Conservation (phyloP, 2,888 invertebrate species). For the Ceraclea dissimilis region DNA sequence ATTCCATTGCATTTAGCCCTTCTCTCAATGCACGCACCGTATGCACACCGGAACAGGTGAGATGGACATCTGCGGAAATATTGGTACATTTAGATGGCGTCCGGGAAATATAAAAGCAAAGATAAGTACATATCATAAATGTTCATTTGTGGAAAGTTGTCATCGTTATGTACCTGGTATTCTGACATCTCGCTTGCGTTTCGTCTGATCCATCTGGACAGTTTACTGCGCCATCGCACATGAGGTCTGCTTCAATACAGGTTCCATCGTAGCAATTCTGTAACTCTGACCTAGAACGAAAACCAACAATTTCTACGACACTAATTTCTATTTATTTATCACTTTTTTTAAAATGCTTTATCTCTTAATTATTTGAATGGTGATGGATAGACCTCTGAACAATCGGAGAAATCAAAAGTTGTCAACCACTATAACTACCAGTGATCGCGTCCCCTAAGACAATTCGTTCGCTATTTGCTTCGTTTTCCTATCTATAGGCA, state of each 20-base stretch:
- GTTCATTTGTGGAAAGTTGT: too few species aligned
- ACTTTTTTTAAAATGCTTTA: not conserved
- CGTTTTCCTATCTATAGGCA: too few species aligned
- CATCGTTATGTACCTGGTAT: not conserved
- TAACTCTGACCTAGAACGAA: constrained; percentile 40
- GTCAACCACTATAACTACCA: too few species aligned
- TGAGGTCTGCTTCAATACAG: constrained; percentile 47
- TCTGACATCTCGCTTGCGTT: constrained; percentile 30
- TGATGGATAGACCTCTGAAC: too few species aligned
- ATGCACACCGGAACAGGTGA: constrained; percentile 40
- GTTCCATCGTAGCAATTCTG: constrained; percentile 61
- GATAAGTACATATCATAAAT: too few species aligned
- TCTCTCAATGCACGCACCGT: constrained; percentile 45
- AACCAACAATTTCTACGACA: too few species aligned
- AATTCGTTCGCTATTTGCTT: too few species aligned
- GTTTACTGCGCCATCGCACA: constrained; percentile 30
- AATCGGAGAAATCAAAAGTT: too few species aligned
- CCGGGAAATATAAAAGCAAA: too few species aligned
- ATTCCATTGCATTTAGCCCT: constrained; percentile 39
- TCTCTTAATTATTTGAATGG: not conserved
- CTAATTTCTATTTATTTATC: not conserved
- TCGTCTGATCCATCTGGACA: constrained; percentile 32
- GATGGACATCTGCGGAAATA: constrained; percentile 32
- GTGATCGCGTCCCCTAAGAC: too few species aligned
- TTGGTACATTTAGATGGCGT: not conserved